phyloP scores from a whole-genome alignment of 2,888 invertebrate species.

The Drosophila melanosoma region DNA sequence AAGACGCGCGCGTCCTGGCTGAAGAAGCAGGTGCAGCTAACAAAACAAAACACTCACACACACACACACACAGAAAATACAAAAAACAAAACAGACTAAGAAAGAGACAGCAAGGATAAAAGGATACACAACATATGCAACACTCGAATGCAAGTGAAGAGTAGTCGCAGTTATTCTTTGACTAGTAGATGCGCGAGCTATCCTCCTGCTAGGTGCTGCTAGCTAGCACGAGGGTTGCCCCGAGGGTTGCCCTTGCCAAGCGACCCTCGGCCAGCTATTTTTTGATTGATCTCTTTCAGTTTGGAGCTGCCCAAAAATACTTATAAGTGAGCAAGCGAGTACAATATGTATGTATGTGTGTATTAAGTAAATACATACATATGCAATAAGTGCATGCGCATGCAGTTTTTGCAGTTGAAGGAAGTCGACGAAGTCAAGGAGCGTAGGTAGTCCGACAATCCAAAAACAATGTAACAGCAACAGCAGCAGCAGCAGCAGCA shows the following conservation, averaged over 20 bases:
- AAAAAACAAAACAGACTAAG: constrained; percentile 4
- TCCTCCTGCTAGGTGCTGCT: constrained; percentile 25
- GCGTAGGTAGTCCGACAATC: constrained; percentile 47
- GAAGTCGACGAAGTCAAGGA: constrained; percentile 38
- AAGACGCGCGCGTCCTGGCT: constrained; percentile 74
- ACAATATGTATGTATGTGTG: constrained; percentile 3
- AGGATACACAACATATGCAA: constrained; percentile 2
- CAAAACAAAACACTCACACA: constrained; percentile 30
- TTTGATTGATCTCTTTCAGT: constrained; percentile 62
- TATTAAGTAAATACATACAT: not conserved
- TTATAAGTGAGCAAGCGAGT: constrained; percentile 7
- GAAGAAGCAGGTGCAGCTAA: constrained; percentile 57
- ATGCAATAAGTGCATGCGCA: constrained; percentile 39
- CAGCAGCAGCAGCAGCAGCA: constrained; percentile 17
- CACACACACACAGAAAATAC: constrained; percentile 17
- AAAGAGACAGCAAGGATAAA: constrained; percentile 7
- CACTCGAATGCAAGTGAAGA: constrained; percentile 38
- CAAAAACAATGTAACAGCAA: not conserved
- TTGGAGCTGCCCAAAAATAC: constrained; percentile 37
- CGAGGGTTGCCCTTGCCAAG: constrained; percentile 32
- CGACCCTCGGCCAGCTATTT: constrained; percentile 49
- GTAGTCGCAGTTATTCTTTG: constrained; percentile 5
- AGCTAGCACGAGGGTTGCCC: constrained; percentile 31
- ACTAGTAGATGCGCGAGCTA: constrained; percentile 42
- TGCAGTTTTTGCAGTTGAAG: constrained; percentile 40